Evolutionary conservation across 2,888 invertebrate genomes (phyloP).

Genomic region (Pyralis farinalis): DNA sequence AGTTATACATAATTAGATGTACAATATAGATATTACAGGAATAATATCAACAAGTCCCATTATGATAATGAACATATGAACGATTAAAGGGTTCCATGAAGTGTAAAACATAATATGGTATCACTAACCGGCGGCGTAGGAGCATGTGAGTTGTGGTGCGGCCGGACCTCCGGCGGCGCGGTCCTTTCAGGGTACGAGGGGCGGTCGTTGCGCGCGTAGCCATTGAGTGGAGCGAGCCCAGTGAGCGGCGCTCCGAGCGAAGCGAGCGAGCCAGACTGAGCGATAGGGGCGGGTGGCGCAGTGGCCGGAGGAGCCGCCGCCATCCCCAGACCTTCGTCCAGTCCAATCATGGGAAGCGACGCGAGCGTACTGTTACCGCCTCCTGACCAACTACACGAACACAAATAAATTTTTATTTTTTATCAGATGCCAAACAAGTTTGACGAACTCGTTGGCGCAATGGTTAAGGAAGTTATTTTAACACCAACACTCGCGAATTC

Average conservation of each 20-base stretch:
- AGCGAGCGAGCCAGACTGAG: background rate
- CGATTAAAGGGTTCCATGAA: background rate
- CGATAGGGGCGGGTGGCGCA: conserved; percentile 10
- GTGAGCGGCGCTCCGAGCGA: conserved; percentile 1
- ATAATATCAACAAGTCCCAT: no score
- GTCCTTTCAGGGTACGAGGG: background rate
- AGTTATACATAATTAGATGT: no score
- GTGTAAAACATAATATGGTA: background rate
- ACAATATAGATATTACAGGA: no score
- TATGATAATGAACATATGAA: no score
- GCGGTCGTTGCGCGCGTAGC: background rate
- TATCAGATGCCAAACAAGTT: no score
- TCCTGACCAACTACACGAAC: conserved; percentile 79
- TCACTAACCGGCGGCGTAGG: background rate
- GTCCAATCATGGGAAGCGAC: conserved; percentile 88
- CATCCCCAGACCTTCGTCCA: conserved; percentile 76
- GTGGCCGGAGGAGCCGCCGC: conserved; percentile 22
- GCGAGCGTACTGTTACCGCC: conserved; percentile 86
- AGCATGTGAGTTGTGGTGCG: background rate
- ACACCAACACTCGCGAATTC: no score
- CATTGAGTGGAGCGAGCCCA: background rate
- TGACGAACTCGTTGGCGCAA: no score
- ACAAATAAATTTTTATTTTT: background rate
- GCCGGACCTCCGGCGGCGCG: conserved; percentile 4
- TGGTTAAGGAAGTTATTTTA: no score